Base-by-base conservation (phyloP, 2,888 invertebrate species). In the Abscondita cerata region DNA sequence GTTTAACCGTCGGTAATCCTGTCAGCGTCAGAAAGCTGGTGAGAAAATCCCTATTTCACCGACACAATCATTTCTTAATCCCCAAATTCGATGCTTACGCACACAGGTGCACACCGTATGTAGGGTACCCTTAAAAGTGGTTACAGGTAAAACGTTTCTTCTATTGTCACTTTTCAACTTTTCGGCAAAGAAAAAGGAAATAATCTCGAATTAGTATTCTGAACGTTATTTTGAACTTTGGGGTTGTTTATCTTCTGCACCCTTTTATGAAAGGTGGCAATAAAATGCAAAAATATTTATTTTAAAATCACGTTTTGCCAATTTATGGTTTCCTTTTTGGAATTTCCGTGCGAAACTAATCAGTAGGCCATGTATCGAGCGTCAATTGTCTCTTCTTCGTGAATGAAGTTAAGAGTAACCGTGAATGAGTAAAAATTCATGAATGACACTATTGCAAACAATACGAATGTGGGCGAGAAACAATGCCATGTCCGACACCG, bases 181-280 rank as follows among this genome's bases (percentile, higher is more conserved):
- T 62, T 64, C 64, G 64, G 64, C 59, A 52, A 58, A 41, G 31
- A 63, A 31, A 59, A 63, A 63, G 63, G 40, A 36, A 16, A 56
- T 64, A 64, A 64, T 59, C 63, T 56, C 41, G 55, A 64, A 64
- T 64, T 64, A 64, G 63, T 64, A 64, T 64, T 59, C 63, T 52
- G 25, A 18, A 38, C 59, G 18, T 52, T 47, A 59, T 64, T 64
- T 59, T 56, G 36, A 56, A 55, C 44, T 52, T 48, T 18, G 55
- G 52, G 44, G 15, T 16, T 59, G 60, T 46, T 47, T 33, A 44
- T 33, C 19, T 52, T 33, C 18, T 34, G 52, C 56, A 55, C 25
- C 25, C 25, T 25, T 25, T 25, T 25, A n/a, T n/a, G n/a, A 25
- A 25, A 25, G 6, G 2, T 25, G 6, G 4, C 2, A 25, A 25